Base-by-base conservation (phyloP, 2,797 vertebrate genomes). In the Phataginus tetradactyla region DNA sequence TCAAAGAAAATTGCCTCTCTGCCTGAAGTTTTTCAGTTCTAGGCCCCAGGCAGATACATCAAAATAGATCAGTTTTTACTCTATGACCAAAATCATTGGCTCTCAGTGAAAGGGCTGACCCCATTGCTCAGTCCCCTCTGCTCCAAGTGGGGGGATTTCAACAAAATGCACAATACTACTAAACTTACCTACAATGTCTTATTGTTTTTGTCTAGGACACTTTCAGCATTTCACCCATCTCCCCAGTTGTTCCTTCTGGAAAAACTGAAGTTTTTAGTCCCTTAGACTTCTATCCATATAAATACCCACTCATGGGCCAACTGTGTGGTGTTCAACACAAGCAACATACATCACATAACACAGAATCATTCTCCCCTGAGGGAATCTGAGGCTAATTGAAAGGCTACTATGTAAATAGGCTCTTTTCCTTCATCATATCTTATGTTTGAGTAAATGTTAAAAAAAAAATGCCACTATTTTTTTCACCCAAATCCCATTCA, bases 1-100 rank as follows among this genome's bases (percentile, higher is more conserved):
- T 95, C 71, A 88, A 90, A 94, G 95, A 96, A 94, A 96, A 95
- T 87, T 66, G 39, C 84, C 59, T 89, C 20, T 93, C 49, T 85
- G 57, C 25, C 53, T 95, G 51, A 93, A 83, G 80, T 37, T 96
- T 96, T 96, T 95, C 57, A 91, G 61, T 68, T 90, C 80, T 86
- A 66, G 23, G 37, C 53, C 79, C 45, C 34, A 95, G 78, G 27
- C 42, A 93, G 61, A 87, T 12, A 74, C 6, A 34, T 66, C 51
- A 95, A 81, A 95, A 93, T 64, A 81, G 61, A 85, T 93, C 45
- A 59, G 4, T 64, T 96, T 94, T 95, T 92, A 93, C 80, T 21
- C 17, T 80, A 72, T 72, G 57, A 79, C 25, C 17, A 37, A 94
- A 84, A 83, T 92, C 77, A 86, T 42, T 88, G 51, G 39, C 71